Conservation (phyloP, 1,140 invertebrate genomes). For the Spodoptera litura region DNA sequence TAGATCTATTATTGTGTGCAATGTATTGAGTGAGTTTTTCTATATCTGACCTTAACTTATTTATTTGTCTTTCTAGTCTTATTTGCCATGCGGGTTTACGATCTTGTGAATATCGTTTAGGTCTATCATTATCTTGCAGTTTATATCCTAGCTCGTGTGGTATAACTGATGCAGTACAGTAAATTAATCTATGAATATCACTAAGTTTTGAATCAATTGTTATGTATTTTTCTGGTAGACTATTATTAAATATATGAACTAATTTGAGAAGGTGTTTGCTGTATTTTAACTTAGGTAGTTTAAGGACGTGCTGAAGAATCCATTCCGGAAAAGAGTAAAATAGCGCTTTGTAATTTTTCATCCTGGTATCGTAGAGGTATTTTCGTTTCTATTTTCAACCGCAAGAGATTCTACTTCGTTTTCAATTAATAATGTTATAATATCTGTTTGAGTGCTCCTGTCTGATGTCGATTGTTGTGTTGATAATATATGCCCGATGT, state of each 20-base stretch:
- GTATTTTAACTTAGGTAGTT: slow-evolving; percentile 49
- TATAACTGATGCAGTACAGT: too few relatives aligned
- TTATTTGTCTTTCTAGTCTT: too few relatives aligned
- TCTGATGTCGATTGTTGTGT: too few relatives aligned
- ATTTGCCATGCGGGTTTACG: slow-evolving; percentile 26
- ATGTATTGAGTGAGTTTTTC: slow-evolving; percentile 44
- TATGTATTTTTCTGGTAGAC: slow-evolving; percentile 30
- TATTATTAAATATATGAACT: slow-evolving; percentile 24
- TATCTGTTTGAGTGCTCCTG: not conserved
- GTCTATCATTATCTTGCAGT: not conserved
- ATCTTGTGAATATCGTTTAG: not conserved
- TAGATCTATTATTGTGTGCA: slow-evolving; percentile 22
- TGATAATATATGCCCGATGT: too few relatives aligned
- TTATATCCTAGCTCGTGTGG: slow-evolving; percentile 49
- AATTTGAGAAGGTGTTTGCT: not conserved
- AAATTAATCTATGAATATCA: too few relatives aligned
- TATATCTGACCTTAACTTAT: too few relatives aligned
- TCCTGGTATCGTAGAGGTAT: not conserved
- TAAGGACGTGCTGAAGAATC: slow-evolving; percentile 46
- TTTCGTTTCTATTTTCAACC: not conserved
- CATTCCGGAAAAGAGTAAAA: slow-evolving; percentile 49
- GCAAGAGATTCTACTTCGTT: not conserved
- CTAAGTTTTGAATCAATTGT: not conserved
- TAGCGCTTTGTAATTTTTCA: slow-evolving; percentile 38
- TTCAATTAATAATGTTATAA: not conserved